Base-by-base conservation (phyloP, 30 jellyfish, hydroid and myxozoan genomes). In the Pelagia noctiluca region DNA sequence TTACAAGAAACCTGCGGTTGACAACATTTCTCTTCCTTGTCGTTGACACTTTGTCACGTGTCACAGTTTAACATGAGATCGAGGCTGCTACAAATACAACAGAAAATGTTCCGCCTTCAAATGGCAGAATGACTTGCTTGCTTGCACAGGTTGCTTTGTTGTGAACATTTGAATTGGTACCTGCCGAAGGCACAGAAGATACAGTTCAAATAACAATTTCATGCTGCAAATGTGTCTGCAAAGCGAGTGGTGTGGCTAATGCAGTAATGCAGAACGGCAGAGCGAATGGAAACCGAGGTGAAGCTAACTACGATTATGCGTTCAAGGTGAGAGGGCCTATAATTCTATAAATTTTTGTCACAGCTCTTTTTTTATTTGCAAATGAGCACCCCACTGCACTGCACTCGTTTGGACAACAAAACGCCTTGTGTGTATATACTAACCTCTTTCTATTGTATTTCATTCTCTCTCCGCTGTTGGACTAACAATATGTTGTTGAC, bases 201-300 rank as follows among this genome's bases (percentile, higher is more conserved):
- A 52, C 22, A 10, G 2, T 2, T 52, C 68, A 2, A 52, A 3
- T 52, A 52, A 10, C 68, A 52, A n/a, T 52, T n/a, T n/a, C n/a
- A 16, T 42, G 68, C 68, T 3, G 68, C 68, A 52, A 52, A 52
- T 52, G 68, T 52, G 68, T 52, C 22, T 52, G 22, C 12, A 52
- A 3, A 52, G 68, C 22, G 29, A 52, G 22, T 10, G 16, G 68
- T 52, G 24, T 32, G 47, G 29, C 85, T 25, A 50, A 82, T 82
- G 82, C 92, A 67, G 92, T 82, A 38, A 82, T 71, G 85, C 92
- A 82, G 49, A 69, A 64, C 46, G 69, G 84, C 47, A 71, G 92
- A 70, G 54, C 92, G 22, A 80, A 80, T 48, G 90, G 90, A 57
- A 37, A 68, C 29, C 75, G 83, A 19, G 83, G 70, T 62, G 83